Evolutionary conservation across 2,113 vertebrate genomes (phyloP).

Genomic region (Bothrops jararaca): DNA sequence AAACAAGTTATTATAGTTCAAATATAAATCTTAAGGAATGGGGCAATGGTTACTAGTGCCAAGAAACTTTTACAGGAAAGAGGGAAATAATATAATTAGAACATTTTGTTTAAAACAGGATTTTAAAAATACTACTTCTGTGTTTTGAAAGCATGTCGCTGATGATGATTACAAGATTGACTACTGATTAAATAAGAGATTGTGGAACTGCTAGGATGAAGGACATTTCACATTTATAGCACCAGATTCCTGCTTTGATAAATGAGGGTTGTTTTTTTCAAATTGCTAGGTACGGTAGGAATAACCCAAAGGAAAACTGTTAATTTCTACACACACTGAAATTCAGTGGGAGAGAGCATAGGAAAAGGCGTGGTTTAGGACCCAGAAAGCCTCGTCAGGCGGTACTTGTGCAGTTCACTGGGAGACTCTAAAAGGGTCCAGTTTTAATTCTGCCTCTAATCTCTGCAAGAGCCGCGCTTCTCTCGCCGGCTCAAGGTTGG

Average conservation of each 20-base stretch:
- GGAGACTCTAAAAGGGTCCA: conserved; percentile 74
- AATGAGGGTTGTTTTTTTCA: neutral
- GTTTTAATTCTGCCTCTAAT: conserved; percentile 77
- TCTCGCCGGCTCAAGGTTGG: conserved; percentile 42
- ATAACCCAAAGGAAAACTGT: conserved; percentile 12
- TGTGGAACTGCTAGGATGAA: neutral
- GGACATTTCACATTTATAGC: neutral
- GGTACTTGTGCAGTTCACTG: conserved; percentile 75
- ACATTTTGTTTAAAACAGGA: neutral
- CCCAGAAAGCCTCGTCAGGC: conserved; percentile 66
- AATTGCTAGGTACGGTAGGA: neutral
- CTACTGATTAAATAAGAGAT: conserved; percentile 1
- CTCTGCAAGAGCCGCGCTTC: conserved; percentile 64
- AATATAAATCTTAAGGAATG: neutral
- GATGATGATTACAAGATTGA: neutral
- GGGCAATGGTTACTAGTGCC: neutral
- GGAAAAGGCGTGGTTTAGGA: conserved; percentile 67
- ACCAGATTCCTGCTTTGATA: neutral
- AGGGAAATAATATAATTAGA: rapidly evolving
- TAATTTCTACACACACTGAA: conserved; percentile 45
- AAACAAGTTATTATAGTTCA: neutral
- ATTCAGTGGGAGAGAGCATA: conserved; percentile 32
- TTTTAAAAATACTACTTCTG: neutral
- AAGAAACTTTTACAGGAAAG: neutral
- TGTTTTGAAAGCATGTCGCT: neutral